These are phyloP conservation scores for Nasalis larvatus DNA, from an alignment of 2,113 vertebrate species.

Conservation along the genomic window DNA sequence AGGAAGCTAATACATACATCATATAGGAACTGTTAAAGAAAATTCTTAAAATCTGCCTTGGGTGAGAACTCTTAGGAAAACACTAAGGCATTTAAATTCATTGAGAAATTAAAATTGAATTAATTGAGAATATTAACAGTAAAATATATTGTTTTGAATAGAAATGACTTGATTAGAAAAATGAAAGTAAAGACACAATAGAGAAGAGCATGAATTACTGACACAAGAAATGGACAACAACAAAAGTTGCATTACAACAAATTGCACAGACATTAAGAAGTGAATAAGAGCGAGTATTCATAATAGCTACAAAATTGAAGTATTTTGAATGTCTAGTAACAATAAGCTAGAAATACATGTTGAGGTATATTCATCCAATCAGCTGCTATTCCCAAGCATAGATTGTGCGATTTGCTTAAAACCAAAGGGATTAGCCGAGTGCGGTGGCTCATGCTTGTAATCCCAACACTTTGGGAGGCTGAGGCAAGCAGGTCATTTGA, in stretches of 20 bases:
- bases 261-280: background rate
- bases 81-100: background rate
- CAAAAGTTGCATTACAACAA: background rate
- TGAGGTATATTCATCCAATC: background rate
- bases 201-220: background rate
- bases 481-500: too few species aligned
- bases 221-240: background rate
- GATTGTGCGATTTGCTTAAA: background rate
- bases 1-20: background rate
- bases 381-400: background rate
- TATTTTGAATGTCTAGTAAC: background rate
- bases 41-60: background rate
- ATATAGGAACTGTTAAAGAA: background rate
- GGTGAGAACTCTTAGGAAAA: background rate
- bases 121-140: background rate
- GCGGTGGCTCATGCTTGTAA: too few species aligned
- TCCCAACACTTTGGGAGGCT: too few species aligned
- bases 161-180: background rate
- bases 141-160: background rate
- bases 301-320: background rate
- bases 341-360: background rate
- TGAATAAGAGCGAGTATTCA: background rate
- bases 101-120: background rate
- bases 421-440: background rate
- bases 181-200: background rate